Percentiles rank a stretch among this genome's conserved stretches.
Conservation (phyloP, 1,140 invertebrate species). For the Stratiolaelaps scimitus region DNA sequence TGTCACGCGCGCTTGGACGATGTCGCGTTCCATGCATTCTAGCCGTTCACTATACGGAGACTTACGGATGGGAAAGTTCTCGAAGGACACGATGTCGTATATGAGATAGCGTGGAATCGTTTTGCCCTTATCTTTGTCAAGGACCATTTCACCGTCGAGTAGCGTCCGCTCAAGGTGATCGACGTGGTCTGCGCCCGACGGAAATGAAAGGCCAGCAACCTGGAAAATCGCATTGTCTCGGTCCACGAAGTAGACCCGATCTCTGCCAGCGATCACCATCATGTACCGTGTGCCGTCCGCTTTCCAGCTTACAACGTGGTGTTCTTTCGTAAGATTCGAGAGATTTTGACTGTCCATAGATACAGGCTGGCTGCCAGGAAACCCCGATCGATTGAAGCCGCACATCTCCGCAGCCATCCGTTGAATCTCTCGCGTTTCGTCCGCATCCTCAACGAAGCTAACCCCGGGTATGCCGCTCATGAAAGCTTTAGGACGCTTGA, state of each 20-base stretch:
- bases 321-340: slow-evolving; percentile 56
- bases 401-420: slow-evolving; percentile 65
- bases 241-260: slow-evolving; percentile 84
- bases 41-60: slow-evolving; percentile 41
- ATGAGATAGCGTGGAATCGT: slow-evolving; percentile 75
- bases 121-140: slow-evolving; percentile 60
- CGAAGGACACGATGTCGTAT: slow-evolving; percentile 83
- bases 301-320: slow-evolving; percentile 48
- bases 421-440: slow-evolving; percentile 56
- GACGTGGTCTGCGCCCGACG: neutral
- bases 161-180: neutral
- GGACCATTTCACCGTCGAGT: slow-evolving; percentile 63
- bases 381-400: slow-evolving; percentile 53
- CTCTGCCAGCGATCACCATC: slow-evolving; percentile 80
- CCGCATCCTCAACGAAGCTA: slow-evolving; percentile 48
- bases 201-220: neutral
- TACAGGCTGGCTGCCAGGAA: slow-evolving; percentile 91
- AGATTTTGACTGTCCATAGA: slow-evolving; percentile 84
- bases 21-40: neutral
- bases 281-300: slow-evolving; percentile 79
- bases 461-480: slow-evolving; percentile 69
- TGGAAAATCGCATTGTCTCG: slow-evolving; percentile 81
- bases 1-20: neutral
- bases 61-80: slow-evolving; percentile 38
- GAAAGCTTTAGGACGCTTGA: slow-evolving; percentile 45